Percentiles rank a stretch among this genome's conserved stretches.
Conservation (phyloP, 2,888 invertebrate genomes). For the Deilephila porcellus region DNA sequence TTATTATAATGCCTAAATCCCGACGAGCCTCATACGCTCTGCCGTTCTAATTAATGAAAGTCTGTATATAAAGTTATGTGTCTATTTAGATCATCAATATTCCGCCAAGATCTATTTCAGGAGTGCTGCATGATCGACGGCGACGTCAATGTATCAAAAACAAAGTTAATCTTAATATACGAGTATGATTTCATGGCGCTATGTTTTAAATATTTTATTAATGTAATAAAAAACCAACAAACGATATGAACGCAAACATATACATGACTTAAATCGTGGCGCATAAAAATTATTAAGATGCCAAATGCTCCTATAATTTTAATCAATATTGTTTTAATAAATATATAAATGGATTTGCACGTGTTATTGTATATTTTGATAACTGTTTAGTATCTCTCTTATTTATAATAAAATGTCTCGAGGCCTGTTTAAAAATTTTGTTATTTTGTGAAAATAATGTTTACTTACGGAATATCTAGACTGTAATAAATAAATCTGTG, state of each 20-base stretch:
- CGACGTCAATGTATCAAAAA: not conserved
- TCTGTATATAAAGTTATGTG: not conserved
- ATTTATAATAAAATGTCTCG: not conserved
- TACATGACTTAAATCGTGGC: not conserved
- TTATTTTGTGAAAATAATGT: not conserved
- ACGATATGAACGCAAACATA: not conserved
- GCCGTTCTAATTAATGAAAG: conserved; percentile 1
- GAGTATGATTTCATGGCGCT: not conserved
- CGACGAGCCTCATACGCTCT: not conserved
- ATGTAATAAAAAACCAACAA: not conserved
- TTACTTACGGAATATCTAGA: not conserved
- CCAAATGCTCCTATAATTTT: not conserved
- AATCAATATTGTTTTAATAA: conserved; percentile 11
- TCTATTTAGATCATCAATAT: conserved; percentile 1
- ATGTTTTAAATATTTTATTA: not conserved
- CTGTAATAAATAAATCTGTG: not conserved
- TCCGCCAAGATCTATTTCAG: not conserved
- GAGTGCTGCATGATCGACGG: conserved; percentile 2
- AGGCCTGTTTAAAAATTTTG: not conserved
- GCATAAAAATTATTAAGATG: not conserved
- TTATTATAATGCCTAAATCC: not conserved
- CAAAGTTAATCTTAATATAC: not conserved
- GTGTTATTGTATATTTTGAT: not conserved
- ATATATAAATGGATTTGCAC: not conserved
- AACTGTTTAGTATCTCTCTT: not conserved